Percentiles rank a stretch among this genome's conserved stretches.
These are phyloP conservation scores for Neocrepidodera transversa DNA, from an alignment of 2,888 invertebrate species.

Conservation along the genomic window DNA sequence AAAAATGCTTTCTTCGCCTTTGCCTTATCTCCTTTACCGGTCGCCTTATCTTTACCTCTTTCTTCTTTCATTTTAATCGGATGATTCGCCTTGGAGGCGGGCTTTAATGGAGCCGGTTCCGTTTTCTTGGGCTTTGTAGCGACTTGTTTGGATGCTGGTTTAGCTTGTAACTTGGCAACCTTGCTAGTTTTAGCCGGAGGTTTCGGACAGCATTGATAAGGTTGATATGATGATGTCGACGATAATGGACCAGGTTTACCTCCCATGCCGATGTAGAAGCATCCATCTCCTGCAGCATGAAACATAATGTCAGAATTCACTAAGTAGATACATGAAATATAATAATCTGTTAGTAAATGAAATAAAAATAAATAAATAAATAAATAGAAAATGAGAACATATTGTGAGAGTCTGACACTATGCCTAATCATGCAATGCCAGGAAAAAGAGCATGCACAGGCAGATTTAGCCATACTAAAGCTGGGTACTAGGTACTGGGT, in stretches of 20 bases:
- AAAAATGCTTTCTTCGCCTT: conserved; percentile 84
- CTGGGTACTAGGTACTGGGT: conserved; percentile 40
- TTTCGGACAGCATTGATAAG: conserved; percentile 92
- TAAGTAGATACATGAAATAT: conserved; percentile 32
- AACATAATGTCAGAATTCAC: conserved; percentile 79
- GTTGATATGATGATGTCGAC: conserved; percentile 80
- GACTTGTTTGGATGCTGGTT: conserved; percentile 38
- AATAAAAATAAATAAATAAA: conserved; percentile 39
- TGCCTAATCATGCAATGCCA: conserved; percentile 57
- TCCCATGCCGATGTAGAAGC: conserved; percentile 96
- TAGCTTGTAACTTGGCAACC: conserved; percentile 77
- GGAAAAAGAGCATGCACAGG: conserved; percentile 49
- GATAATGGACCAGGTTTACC: conserved; percentile 80
- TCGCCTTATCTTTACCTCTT: conserved; percentile 55
- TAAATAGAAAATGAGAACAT: too few species aligned
- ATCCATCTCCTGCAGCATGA: conserved; percentile 89
- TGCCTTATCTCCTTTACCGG: conserved; percentile 64
- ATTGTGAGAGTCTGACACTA: conserved; percentile 61
- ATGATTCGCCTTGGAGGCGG: conserved; percentile 53
- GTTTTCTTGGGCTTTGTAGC: conserved; percentile 55
- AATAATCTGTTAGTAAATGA: conserved; percentile 50
- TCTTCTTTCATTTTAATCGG: conserved; percentile 40
- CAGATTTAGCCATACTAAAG: conserved; percentile 50
- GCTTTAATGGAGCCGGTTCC: conserved; percentile 55
- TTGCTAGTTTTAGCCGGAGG: conserved; percentile 80